Evolutionary conservation across 2,113 vertebrate species (phyloP), one percentile per base, ranked within the genome.

Genomic region (Ondatra zibethicus): DNA sequence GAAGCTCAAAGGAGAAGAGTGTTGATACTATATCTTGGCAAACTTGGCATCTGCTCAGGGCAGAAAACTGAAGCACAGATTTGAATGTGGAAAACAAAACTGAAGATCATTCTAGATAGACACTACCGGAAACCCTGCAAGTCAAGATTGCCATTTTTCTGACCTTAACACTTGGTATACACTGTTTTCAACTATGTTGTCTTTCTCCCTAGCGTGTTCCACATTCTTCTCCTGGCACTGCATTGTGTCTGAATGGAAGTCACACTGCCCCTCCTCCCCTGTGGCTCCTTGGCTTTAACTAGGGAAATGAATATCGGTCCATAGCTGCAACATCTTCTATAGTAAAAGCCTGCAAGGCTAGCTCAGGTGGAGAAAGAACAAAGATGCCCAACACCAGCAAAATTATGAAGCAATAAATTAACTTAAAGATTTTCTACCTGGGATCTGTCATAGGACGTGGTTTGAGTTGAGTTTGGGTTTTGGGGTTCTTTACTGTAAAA

Each of bases 401-500:
- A 68, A 91, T 4, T 1, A 58, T 61, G 55, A 66, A 65, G 16
- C 65, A 58, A 1, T 42, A 16, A 61, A 39, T 61, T 19, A 91
- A 68, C 55, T 68, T 73, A 87, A 63, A 47, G 47, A 47, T 66
- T 89, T 82, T 89, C 61, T 82, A 19, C 19, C 80, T 86, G 27
- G 36, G 23, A 0, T 3, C 50, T 82, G 52, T 39, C 17, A 58
- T 21, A 36, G 19, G 45, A 23, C 10, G 77, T 33, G 63, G 65
- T 50, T 85, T 31, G 55, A 27, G 52, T 23, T 17, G 47, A 33
- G 45, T 70, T 93, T 33, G 58, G 33, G 75, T 94, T 73, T n/a
- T 47, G 70, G 91, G 95, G 45, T 84, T 78, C 45, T 94, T 89
- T 80, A 29, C 36, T 52, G 0, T 84, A 82, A 96, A 81, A 78